Evolutionary conservation across 2,113 vertebrate species (phyloP).

Genomic region (Catharus minimus): DNA sequence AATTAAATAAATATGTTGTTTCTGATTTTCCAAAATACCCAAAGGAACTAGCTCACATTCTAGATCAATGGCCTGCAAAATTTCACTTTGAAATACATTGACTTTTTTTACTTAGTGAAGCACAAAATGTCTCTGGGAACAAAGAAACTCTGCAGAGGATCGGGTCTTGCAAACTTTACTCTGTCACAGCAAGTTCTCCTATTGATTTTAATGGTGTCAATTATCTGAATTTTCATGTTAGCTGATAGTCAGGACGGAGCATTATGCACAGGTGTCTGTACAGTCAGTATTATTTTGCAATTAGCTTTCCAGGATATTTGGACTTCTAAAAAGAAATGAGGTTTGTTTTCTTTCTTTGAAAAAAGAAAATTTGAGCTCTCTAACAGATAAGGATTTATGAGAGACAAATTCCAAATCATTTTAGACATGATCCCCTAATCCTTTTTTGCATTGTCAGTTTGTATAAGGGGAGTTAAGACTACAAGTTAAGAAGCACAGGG

Average conservation of each 20-base stretch:
- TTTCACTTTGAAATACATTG: constrained; percentile 42
- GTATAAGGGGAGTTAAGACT: neutral
- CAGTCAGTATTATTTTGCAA: neutral
- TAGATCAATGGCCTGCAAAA: constrained; percentile 55
- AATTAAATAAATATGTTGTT: constrained; percentile 51
- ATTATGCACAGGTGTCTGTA: neutral
- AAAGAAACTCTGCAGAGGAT: neutral
- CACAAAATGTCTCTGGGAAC: neutral
- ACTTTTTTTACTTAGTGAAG: constrained; percentile 1
- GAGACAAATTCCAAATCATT: neutral
- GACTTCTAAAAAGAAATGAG: neutral
- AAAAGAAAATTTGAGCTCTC: neutral
- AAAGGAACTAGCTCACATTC: constrained; percentile 14
- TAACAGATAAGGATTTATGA: neutral
- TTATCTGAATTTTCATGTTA: neutral
- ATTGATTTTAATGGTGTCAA: neutral
- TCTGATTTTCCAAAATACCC: constrained; percentile 46
- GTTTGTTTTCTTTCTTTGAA: neutral
- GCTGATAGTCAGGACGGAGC: neutral
- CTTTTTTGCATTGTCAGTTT: neutral
- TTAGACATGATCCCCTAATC: neutral
- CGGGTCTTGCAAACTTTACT: neutral
- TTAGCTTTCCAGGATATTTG: neutral
- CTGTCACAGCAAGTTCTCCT: neutral
- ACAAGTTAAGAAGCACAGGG: neutral